Conservation (phyloP, 2,113 vertebrate genomes). For the Nanorana parkeri region DNA sequence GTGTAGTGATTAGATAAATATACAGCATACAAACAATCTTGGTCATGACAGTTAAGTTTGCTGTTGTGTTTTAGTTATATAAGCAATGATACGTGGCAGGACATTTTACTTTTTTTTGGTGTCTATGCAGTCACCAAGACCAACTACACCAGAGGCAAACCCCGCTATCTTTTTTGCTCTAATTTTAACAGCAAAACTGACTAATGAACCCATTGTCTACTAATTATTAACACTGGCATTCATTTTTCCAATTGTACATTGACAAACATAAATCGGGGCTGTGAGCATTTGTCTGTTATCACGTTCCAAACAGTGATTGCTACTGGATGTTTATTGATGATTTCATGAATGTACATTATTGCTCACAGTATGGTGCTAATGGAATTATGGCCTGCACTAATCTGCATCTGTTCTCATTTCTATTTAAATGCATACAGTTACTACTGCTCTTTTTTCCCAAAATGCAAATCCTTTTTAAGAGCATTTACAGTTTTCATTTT, state of each 20-base stretch:
- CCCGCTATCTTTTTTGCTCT: no score
- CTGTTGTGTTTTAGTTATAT: no score
- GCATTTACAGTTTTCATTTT: constrained; percentile 33
- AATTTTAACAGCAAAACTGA: neutral
- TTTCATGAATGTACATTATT: constrained; percentile 57
- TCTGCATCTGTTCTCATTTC: constrained; percentile 54
- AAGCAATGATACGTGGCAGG: no score
- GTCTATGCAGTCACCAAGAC: no score
- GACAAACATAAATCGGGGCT: constrained; percentile 27
- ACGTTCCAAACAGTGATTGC: constrained; percentile 43
- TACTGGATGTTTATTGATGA: constrained; percentile 54
- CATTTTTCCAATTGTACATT: constrained; percentile 28
- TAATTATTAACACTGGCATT: constrained; percentile 28
- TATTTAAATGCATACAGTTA: constrained; percentile 51
- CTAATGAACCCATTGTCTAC: constrained; percentile 21
- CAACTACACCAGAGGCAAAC: no score
- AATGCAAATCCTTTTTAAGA: constrained; percentile 41
- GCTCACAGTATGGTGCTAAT: constrained; percentile 57
- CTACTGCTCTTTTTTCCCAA: constrained; percentile 41
- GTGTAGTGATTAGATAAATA: no score
- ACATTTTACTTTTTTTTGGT: no score
- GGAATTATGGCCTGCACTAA: constrained; percentile 55
- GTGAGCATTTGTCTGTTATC: constrained; percentile 35
- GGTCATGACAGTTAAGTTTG: no score
- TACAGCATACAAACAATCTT: no score